These are phyloP conservation scores for Uloborus diversus DNA, from an alignment of 1,140 invertebrate species.

Conservation along the genomic window DNA sequence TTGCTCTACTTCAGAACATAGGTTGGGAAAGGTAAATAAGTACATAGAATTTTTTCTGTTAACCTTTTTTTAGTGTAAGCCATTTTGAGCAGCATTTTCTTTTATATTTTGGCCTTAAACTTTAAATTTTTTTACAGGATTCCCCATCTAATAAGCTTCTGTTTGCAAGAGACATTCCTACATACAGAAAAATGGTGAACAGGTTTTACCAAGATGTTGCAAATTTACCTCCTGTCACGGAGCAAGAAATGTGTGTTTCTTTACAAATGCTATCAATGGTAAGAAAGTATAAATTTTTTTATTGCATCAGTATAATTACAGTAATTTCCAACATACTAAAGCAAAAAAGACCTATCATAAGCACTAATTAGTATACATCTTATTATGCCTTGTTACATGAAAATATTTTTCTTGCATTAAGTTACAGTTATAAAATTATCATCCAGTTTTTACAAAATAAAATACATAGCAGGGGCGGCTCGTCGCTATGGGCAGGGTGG, in stretches of 20 bases:
- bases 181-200: slow-evolving; percentile 83
- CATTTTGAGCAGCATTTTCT: neutral
- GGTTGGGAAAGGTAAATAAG: slow-evolving; percentile 26
- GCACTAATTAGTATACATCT: too few relatives aligned
- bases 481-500: too few relatives aligned
- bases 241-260: slow-evolving; percentile 89
- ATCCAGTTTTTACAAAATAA: too few relatives aligned
- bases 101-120: neutral
- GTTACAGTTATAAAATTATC: too few relatives aligned
- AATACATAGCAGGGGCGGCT: too few relatives aligned
- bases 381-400: too few relatives aligned
- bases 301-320: neutral
- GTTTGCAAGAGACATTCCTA: slow-evolving; percentile 93
- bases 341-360: too few relatives aligned
- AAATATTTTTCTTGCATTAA: too few relatives aligned
- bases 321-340: too few relatives aligned
- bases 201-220: slow-evolving; percentile 88
- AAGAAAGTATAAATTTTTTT: neutral
- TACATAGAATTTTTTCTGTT: too few relatives aligned
- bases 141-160: slow-evolving; percentile 94
- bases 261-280: slow-evolving; percentile 90
- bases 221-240: slow-evolving; percentile 84
- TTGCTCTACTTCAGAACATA: slow-evolving; percentile 71
- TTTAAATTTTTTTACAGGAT: slow-evolving; percentile 68
- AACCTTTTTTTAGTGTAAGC: too few relatives aligned